These are phyloP conservation scores for Calcarius ornatus DNA, from an alignment of 2,113 vertebrate genomes.

Conservation along the genomic window DNA sequence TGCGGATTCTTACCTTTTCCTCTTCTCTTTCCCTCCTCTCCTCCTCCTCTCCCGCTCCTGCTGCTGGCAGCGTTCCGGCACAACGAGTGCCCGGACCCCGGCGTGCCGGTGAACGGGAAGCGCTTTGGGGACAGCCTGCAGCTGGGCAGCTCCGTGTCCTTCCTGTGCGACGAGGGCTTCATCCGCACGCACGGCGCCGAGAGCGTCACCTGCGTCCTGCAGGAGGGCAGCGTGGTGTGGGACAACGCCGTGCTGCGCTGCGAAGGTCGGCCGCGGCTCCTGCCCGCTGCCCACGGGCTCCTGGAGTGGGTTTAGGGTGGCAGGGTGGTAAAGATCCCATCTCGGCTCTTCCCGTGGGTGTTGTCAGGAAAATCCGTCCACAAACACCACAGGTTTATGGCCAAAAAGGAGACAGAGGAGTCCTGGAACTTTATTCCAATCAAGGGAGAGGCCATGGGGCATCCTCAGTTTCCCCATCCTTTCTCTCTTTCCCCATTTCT, in stretches of 20 bases:
- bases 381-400: no score
- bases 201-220: conserved; percentile 91
- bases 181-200: conserved; percentile 93
- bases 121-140: conserved; percentile 94
- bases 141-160: conserved; percentile 95
- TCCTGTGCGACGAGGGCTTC: conserved; percentile 95
- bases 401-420: no score
- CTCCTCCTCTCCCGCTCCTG: neutral
- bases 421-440: no score
- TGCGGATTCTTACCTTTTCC: neutral
- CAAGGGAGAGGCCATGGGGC: no score
- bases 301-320: rapidly evolving
- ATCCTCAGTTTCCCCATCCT: no score
- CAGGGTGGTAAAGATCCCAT: neutral
- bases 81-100: conserved; percentile 95
- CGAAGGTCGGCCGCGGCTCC: conserved; percentile 70
- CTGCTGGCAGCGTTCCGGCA: conserved; percentile 85
- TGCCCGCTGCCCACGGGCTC: rapidly evolving
- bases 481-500: no score
- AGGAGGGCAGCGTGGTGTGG: conserved; percentile 97
- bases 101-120: conserved; percentile 93
- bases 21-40: no score
- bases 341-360: neutral
- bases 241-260: conserved; percentile 92
- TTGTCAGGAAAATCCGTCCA: no score